Percentiles rank a stretch among this genome's conserved stretches.
Evolutionary conservation across 2,113 vertebrate species (phyloP).

Genomic region (Thinocorus orbignyianus): DNA sequence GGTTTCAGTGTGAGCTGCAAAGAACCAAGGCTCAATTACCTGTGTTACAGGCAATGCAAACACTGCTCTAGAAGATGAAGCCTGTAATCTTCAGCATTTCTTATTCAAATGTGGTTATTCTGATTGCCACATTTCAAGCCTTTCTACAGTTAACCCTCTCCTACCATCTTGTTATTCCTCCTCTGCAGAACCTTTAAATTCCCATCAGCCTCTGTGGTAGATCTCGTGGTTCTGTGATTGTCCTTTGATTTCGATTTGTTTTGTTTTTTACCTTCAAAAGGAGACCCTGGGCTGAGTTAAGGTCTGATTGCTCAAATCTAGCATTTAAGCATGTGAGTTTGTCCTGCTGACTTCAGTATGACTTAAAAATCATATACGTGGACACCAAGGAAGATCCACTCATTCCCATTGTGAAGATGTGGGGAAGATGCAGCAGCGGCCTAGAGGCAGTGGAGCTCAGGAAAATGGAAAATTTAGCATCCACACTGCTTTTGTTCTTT

Average conservation of each 20-base stretch:
- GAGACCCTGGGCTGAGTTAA: not conserved
- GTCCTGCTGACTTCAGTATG: not conserved
- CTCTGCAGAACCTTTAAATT: not conserved
- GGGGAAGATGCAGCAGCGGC: not conserved
- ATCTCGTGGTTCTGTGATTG: not conserved
- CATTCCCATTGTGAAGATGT: not conserved
- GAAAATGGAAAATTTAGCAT: not conserved
- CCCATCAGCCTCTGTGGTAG: not conserved
- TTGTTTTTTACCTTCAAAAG: not conserved
- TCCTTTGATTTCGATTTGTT: not conserved
- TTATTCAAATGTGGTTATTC: conserved; percentile 8
- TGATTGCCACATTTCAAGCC: not conserved
- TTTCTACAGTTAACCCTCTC: not conserved
- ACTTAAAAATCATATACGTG: not conserved
- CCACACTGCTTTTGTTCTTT: not conserved
- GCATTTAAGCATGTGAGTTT: not conserved
- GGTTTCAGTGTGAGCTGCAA: not conserved
- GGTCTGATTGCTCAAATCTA: not conserved
- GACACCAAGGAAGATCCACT: not conserved
- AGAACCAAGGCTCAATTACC: not conserved
- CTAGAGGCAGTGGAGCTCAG: not conserved
- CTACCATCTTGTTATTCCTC: not conserved
- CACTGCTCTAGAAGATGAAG: not conserved
- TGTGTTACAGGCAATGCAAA: rapidly evolving
- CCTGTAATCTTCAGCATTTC: not conserved